Conservation (phyloP, 2,113 vertebrate genomes). For the Zosterops pallidus region DNA sequence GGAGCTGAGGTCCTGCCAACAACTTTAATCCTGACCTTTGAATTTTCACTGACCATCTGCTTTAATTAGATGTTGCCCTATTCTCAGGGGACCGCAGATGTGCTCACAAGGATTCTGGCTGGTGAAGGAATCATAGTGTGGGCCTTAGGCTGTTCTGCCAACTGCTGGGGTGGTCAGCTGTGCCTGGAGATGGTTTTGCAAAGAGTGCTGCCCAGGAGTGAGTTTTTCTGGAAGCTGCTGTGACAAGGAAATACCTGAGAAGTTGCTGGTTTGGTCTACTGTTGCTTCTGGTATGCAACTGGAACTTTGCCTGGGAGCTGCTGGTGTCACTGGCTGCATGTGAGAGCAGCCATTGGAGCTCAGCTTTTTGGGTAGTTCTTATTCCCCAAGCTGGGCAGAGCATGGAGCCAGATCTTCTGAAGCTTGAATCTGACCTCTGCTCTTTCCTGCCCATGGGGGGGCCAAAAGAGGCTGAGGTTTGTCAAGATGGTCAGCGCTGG, state of each 20-base stretch:
- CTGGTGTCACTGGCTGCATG: not conserved
- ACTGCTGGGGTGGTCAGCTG: not conserved
- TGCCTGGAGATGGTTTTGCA: not conserved
- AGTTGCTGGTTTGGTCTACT: not conserved
- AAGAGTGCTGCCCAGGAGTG: not conserved
- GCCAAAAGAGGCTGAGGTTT: accelerated
- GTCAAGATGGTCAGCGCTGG: not conserved
- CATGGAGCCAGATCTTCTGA: not conserved
- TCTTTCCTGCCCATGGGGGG: accelerated
- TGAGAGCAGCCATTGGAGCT: not conserved
- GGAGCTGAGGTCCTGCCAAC: not conserved
- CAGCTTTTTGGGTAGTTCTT: not conserved
- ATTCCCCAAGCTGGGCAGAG: not conserved
- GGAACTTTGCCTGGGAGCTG: not conserved
- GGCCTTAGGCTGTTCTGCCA: not conserved
- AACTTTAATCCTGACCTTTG: not conserved
- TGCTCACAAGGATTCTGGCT: not conserved
- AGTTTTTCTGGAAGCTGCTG: not conserved
- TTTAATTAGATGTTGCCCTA: not conserved
- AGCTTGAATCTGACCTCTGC: not conserved
- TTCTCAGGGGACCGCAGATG: not conserved
- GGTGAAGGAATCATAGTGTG: not conserved
- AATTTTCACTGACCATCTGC: not conserved
- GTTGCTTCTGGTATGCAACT: not conserved
- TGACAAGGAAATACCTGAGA: not conserved